Base-by-base conservation (phyloP, 1,140 invertebrate genomes). In the Myzus persicae region DNA sequence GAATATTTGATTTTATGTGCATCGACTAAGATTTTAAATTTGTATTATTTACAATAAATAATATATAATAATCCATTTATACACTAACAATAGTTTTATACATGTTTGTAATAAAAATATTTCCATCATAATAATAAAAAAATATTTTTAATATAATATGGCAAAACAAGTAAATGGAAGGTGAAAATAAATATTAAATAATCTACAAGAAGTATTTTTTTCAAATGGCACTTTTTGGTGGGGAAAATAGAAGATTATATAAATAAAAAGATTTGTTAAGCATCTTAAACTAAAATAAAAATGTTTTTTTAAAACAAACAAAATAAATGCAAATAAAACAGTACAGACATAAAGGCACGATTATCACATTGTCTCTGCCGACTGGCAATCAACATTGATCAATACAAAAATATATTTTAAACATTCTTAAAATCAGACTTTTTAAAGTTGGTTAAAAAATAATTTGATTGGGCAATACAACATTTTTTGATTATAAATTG, bases 341-440 rank as follows among this genome's bases (percentile, higher is more conserved):
- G 76, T 40, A 85, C 46, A 93, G 91, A 93, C 76, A 93, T 40
- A 93, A 93, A 93, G 91, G 81, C 91, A 93, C 91, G 76, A 93
- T 85, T 93, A 93, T 93, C 91, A 93, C 91, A 93, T 93, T 46
- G 91, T 93, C 85, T 93, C 91, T 93, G 81, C 91, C 91, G n/a
- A 93, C 67, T 84, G 91, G 91, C 91, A 93, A 92, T 92, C 48
- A 93, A 84, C 48, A 92, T 81, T 92, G 67, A 81, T 91, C 51
- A 91, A 91, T 91, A 92, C 42, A 92, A 93, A 93, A 82, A 93
- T 84, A 93, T 84, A 85, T 84, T 85, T 91, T 93, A 85, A 93
- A 90, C 89, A 67, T 90, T 67, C 14, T 42, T 20, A 67, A 93
- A 40, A 93, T 93, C 91, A 93, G 91, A 84, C 91, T 93, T 92